Base-by-base conservation (phyloP, 2,888 invertebrate species). In the Dolichomitus sp. region DNA sequence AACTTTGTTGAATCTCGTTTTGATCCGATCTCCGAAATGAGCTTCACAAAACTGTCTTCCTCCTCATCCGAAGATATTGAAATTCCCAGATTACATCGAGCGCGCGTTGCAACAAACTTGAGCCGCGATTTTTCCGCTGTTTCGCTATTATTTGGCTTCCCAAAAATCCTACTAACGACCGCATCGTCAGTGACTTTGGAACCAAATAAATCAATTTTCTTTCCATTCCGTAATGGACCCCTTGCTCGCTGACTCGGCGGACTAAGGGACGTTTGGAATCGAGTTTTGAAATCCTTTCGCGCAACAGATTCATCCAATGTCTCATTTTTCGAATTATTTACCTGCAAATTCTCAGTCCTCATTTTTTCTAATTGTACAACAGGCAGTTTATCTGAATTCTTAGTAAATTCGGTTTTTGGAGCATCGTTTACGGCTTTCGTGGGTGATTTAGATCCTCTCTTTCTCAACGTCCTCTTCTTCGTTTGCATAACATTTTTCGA, bases 291-390 rank as follows among this genome's bases (percentile, higher is more conserved):
- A 14, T 14, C 23, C 4, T 54, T 50, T n/a, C 2, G 61, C 19
- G 12, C 7, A 45, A 5, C 37, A 11, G 19, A 37, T 40, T 40
- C 50, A 30, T 40, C 33, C 9, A 37, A 7, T 42, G 11, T 57
- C 17, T 30, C 45, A 23, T 23, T 33, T 37, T 12, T 52, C 42
- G n/a, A 23, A 27, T 17, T 59, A 17, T 54, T 48, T 6, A 30
- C 14, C 5, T 45, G 14, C 27, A 27, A 4, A 69, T 37, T 42
- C 0, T 57, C 23, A 4, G 45, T 54, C 1, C 45, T 37, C 42
- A 80, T 37, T 70, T 63, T 75, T 72, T 80, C 75, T 17, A 84
- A 40, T 27, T 30, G 52, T 0, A 84, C 57, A 3, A 75, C 50
- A 19, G 70, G 72, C 5, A n/a, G 33, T 0, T 61, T 72, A 2